A percentile compares a stretch with the other conserved stretches of the same genome.
Conservation (phyloP, 2,888 invertebrate genomes). For the Odontocolon sp. region DNA sequence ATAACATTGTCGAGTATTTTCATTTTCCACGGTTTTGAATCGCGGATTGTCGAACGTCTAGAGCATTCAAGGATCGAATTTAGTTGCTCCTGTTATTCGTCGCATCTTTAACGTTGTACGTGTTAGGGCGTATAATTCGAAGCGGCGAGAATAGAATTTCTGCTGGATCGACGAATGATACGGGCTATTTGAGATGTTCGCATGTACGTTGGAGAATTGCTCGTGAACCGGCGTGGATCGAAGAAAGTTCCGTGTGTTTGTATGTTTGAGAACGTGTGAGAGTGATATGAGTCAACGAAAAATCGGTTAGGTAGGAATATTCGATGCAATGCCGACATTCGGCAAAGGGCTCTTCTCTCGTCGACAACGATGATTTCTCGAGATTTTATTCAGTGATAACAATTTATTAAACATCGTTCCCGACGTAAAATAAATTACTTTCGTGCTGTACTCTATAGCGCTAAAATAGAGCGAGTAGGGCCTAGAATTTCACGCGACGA, state of each 20-base stretch:
- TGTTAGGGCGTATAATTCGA: not conserved
- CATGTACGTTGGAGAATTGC: not conserved
- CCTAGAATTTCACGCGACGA: constrained; percentile 18
- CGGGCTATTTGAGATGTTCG: not conserved
- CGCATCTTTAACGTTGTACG: not conserved
- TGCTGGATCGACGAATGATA: constrained; percentile 40
- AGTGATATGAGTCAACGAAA: constrained; percentile 20
- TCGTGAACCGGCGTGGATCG: not conserved
- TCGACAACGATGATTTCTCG: constrained; percentile 11
- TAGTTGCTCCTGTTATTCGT: constrained; percentile 9
- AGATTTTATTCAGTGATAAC: not conserved
- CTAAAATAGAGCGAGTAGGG: constrained; percentile 22
- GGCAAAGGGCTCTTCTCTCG: constrained; percentile 17
- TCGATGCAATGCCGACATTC: constrained; percentile 54
- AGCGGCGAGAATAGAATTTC: constrained; percentile 12
- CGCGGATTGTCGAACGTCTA: not conserved
- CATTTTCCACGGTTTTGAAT: constrained; percentile 18
- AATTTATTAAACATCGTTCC: constrained; percentile 8
- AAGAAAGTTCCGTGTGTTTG: constrained; percentile 2
- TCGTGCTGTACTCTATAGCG: constrained; percentile 32
- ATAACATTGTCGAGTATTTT: constrained; percentile 8
- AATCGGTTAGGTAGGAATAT: constrained; percentile 64
- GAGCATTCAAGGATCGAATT: too few species aligned
- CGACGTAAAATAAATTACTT: constrained; percentile 17
- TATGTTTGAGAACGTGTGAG: not conserved